Base-by-base conservation (phyloP, 2,888 invertebrate species). In the Chouioia cunea region DNA sequence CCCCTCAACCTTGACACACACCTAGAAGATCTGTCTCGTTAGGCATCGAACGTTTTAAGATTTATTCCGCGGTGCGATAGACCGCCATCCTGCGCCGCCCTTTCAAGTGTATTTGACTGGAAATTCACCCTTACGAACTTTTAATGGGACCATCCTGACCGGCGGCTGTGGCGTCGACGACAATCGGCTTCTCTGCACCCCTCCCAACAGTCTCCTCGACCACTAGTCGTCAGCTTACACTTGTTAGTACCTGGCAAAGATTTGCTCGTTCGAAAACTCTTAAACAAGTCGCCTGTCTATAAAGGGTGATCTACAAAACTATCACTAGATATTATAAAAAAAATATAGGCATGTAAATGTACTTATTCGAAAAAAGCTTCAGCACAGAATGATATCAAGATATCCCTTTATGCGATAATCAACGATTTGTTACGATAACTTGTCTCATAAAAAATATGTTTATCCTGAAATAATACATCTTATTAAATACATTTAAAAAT, bases 31-130 rank as follows among this genome's bases (percentile, higher is more conserved):
- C 43, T 18, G 10, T 54, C 48, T 60, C 52, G 70, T 65, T 75
- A 73, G 72, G 71, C 68, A 63, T 60, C 65, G 63, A 75, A 76
- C 63, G 72, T 75, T 79, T 77, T 78, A 78, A 79, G 79, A 80
- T 79, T 71, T 79, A 79, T 79, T 77, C 69, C 74, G 75, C 71
- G 75, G 76, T 74, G 36, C 74, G 70, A 67, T 70, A 74, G 54
- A 23, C 65, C 62, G 47, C 69, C 70, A 69, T 73, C 73, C 66
- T 70, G 75, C 76, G 75, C 75, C 77, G 77, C n/a, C n/a, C n/a
- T n/a, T 76, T 80, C 77, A 73, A 78, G 79, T 81, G 79, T 78
- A 80, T 81, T 80, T 79, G 77, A 77, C 79, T 80, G 80, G 77
- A 80, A 80, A 80, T 80, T 78, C 78, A 78, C 79, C 79, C 79